These are phyloP conservation scores for Tupaia tana DNA, from an alignment of 2,113 vertebrate species.

Conservation along the genomic window DNA sequence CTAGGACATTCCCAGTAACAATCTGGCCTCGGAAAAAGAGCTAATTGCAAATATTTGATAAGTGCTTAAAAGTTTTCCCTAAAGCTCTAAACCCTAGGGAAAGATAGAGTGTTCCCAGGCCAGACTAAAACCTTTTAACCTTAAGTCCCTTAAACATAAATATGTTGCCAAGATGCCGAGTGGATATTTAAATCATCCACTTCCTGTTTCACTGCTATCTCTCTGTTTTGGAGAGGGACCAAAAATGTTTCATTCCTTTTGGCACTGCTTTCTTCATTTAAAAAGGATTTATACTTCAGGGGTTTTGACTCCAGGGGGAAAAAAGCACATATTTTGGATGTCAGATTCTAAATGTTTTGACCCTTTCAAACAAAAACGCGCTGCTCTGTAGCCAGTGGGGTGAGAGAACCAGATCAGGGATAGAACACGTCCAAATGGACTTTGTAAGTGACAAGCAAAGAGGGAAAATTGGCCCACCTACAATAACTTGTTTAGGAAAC, in stretches of 20 bases:
- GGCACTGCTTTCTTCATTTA: slow-evolving; percentile 85
- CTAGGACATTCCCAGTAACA: slow-evolving; percentile 35
- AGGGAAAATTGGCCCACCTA: slow-evolving; percentile 16
- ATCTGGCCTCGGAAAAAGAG: slow-evolving; percentile 66
- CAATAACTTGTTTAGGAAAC: slow-evolving; percentile 48
- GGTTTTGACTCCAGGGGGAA: slow-evolving; percentile 76
- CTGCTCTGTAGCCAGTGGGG: slow-evolving; percentile 24
- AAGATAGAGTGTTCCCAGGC: slow-evolving; percentile 82
- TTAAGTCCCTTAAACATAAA: slow-evolving; percentile 78
- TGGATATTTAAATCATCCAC: slow-evolving; percentile 83
- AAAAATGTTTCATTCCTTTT: slow-evolving; percentile 81
- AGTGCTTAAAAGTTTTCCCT: slow-evolving; percentile 80
- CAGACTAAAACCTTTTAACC: slow-evolving; percentile 84
- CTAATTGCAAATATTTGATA: slow-evolving; percentile 83
- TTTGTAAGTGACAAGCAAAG: slow-evolving; percentile 38
- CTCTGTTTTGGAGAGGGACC: slow-evolving; percentile 82
- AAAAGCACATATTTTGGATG: slow-evolving; percentile 74
- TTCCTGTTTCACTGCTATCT: slow-evolving; percentile 84
- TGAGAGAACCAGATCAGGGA: background rate
- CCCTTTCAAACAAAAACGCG: slow-evolving; percentile 77
- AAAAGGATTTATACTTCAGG: slow-evolving; percentile 85
- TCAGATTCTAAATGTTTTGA: slow-evolving; percentile 80
- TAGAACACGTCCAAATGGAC: slow-evolving; percentile 39
- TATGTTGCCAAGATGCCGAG: slow-evolving; percentile 77
- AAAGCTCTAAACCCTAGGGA: slow-evolving; percentile 77